Evolutionary conservation across 2,113 vertebrate genomes (phyloP).

Genomic region (Ophthalmotilapia sp.): DNA sequence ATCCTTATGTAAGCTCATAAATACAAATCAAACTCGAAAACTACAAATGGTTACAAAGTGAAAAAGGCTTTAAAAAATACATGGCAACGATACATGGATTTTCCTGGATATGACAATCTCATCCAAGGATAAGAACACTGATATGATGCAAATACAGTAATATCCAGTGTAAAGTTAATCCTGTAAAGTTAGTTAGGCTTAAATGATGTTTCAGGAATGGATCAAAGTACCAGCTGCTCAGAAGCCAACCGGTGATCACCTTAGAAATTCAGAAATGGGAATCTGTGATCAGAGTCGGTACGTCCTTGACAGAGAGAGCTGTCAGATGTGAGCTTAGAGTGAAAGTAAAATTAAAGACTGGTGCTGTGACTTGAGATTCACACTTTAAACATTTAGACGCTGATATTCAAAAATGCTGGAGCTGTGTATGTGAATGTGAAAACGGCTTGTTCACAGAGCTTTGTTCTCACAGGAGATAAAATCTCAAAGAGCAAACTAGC

Average conservation of each 20-base stretch:
- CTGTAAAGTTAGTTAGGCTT: background rate
- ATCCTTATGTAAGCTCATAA: background rate
- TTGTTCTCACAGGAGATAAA: background rate
- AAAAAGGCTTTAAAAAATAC: background rate
- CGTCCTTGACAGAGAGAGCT: background rate
- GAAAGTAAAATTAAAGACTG: slow-evolving; percentile 9
- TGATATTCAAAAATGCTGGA: background rate
- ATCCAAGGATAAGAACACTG: background rate
- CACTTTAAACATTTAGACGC: background rate
- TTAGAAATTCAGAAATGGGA: background rate
- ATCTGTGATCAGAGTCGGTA: slow-evolving; percentile 4
- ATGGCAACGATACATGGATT: background rate
- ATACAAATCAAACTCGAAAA: background rate
- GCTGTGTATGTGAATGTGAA: background rate
- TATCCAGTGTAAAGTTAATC: background rate
- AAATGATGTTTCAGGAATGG: background rate
- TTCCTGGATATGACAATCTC: background rate
- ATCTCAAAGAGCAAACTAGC: background rate
- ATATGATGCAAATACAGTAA: background rate
- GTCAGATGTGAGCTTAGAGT: background rate
- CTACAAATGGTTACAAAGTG: background rate
- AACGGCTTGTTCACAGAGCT: background rate
- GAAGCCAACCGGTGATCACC: background rate
- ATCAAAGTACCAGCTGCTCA: slow-evolving; percentile 17
- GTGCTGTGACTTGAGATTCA: background rate